These are phyloP conservation scores for Synergus japonicus DNA, from an alignment of 2,888 invertebrate genomes.

Conservation along the genomic window DNA sequence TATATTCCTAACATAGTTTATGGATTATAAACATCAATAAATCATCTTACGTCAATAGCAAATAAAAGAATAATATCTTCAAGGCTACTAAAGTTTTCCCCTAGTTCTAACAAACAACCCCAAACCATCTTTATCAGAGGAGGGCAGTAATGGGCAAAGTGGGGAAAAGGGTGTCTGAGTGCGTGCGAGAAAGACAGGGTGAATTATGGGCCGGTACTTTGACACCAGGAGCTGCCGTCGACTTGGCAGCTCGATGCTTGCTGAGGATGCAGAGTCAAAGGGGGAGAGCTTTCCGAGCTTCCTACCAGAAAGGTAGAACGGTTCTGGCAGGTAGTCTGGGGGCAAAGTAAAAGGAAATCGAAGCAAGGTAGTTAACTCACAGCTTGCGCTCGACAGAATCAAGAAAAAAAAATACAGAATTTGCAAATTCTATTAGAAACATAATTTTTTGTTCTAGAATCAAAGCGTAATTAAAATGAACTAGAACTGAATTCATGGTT, in stretches of 20 bases:
- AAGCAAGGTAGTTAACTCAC: background rate
- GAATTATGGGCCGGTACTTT: background rate
- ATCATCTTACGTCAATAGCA: background rate
- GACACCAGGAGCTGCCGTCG: background rate
- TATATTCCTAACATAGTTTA: background rate
- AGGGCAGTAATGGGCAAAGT: background rate
- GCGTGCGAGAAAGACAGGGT: constrained; percentile 11
- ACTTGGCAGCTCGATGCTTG: constrained; percentile 4
- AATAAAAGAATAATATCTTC: background rate
- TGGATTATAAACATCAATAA: background rate
- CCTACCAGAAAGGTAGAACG: background rate
- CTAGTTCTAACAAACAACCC: background rate
- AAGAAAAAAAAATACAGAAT: background rate
- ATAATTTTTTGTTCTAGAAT: no score
- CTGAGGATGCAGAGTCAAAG: background rate
- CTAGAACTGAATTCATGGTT: no score
- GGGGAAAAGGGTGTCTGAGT: background rate
- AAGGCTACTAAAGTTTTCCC: background rate
- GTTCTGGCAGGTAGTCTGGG: background rate
- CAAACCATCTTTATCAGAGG: background rate
- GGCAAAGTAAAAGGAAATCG: background rate
- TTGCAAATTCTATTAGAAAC: no score
- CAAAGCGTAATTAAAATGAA: no score
- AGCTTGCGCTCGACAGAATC: background rate
- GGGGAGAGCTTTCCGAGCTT: background rate